These are phyloP conservation scores for Eira barbara DNA, from an alignment of 2,113 vertebrate genomes.

Conservation along the genomic window DNA sequence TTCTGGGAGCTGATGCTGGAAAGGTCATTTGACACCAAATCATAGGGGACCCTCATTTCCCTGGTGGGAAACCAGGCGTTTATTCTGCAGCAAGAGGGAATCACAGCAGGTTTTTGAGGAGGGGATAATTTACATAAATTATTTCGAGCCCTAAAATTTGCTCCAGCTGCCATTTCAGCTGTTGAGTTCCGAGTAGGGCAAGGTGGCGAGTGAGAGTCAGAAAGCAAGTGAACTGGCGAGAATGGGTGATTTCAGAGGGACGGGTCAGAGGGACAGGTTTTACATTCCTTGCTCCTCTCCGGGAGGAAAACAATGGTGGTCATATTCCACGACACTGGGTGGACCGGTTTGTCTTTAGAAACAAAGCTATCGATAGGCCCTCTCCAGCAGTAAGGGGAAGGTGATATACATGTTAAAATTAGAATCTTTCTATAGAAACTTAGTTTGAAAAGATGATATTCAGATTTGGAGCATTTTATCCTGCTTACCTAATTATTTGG, in stretches of 20 bases:
- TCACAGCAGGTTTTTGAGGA: not conserved
- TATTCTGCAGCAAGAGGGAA: not conserved
- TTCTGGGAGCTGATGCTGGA: not conserved
- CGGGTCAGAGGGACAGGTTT: not conserved
- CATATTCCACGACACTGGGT: not conserved
- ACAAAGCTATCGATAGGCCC: not conserved
- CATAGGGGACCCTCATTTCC: not conserved
- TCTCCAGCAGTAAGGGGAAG: not conserved
- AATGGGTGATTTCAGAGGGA: not conserved
- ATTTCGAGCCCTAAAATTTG: not conserved
- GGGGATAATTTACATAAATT: not conserved
- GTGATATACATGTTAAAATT: not conserved
- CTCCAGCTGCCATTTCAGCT: not conserved
- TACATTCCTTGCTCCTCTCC: not conserved
- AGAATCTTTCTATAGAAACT: conserved; percentile 12
- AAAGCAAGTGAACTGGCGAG: not conserved
- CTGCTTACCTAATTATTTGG: not conserved
- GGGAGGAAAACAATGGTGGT: not conserved
- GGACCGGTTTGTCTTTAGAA: not conserved
- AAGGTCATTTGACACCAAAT: not conserved
- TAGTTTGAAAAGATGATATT: not conserved
- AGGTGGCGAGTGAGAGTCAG: not conserved
- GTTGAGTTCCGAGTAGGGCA: not conserved
- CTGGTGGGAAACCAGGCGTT: not conserved
- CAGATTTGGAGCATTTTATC: not conserved